phyloP scores from a whole-genome alignment of 2,113 vertebrate genomes.

The Nannobrachium achirus region DNA sequence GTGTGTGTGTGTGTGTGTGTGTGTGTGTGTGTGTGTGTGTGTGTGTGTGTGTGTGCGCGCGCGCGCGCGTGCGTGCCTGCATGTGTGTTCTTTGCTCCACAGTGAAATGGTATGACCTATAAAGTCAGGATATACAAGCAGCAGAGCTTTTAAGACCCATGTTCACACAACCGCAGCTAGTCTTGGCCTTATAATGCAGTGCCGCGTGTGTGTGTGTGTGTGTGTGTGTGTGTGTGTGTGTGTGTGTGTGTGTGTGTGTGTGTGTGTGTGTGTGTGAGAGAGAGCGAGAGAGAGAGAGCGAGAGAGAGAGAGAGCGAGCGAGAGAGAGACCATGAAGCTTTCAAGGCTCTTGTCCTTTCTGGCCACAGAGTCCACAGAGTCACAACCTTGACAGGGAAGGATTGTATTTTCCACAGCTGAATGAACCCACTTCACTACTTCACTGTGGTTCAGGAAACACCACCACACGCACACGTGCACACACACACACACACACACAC shows the following conservation, averaged over 20 bases:
- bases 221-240: conserved; percentile 3
- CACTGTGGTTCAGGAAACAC: neutral
- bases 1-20: conserved; percentile 2
- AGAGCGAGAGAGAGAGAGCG: no score
- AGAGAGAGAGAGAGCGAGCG: no score
- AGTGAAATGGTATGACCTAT: conserved; percentile 3
- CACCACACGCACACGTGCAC: no score
- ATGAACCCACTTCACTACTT: conserved; percentile 7
- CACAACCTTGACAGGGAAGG: conserved; percentile 22
- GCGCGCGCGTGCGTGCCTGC: conserved; percentile 7
- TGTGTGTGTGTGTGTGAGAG: conserved; percentile 7
- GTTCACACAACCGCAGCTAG: conserved; percentile 33
- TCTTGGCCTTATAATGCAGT: conserved; percentile 8
- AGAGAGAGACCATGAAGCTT: conserved; percentile 5
- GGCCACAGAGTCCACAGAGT: conserved; percentile 28
- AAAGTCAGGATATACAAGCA: conserved; percentile 26
- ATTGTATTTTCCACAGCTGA: conserved; percentile 38
- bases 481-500: neutral
- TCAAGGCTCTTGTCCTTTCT: conserved; percentile 38
- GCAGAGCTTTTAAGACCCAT: conserved; percentile 48
- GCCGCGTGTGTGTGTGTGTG: conserved; percentile 15
- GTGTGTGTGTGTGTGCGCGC: neutral
- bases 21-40: conserved; percentile 13
- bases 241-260: conserved; percentile 14
- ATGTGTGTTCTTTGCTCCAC: conserved; percentile 1